Evolutionary conservation across 2,888 invertebrate species (phyloP).

Genomic region (Melinopterus prodromus): DNA sequence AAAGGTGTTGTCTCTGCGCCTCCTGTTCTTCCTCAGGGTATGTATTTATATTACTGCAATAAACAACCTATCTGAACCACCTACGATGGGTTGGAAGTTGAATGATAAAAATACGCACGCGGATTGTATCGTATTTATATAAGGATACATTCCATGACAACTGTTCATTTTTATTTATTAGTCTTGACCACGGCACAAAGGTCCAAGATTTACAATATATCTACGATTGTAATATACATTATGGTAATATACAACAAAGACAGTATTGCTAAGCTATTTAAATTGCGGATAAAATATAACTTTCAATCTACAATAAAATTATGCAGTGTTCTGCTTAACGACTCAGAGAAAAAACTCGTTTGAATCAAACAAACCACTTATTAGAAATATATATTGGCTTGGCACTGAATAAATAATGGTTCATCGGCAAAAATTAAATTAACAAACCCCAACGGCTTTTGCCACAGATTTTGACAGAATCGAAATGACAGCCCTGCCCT

Average conservation of each 20-base stretch:
- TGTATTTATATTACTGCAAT: neutral
- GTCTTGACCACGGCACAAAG: neutral
- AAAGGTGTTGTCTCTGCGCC: neutral
- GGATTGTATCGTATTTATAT: neutral
- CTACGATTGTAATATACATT: neutral
- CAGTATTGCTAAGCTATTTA: neutral
- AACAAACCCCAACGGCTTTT: too few species aligned
- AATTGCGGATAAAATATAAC: neutral
- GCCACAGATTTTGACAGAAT: too few species aligned
- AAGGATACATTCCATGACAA: neutral
- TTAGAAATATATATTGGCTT: too few species aligned
- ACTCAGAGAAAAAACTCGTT: too few species aligned
- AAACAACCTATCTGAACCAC: neutral
- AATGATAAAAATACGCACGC: neutral
- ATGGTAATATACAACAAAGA: neutral
- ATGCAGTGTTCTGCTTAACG: too few species aligned
- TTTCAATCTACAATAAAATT: too few species aligned
- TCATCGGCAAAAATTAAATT: too few species aligned
- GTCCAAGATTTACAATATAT: neutral
- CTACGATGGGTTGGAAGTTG: neutral
- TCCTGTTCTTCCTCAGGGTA: neutral
- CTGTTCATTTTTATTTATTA: neutral
- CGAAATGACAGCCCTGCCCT: too few species aligned
- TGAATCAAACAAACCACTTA: too few species aligned
- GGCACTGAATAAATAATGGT: too few species aligned